These are phyloP conservation scores for Labroides dimidiatus DNA, from an alignment of 2,797 vertebrate genomes.

Conservation along the genomic window DNA sequence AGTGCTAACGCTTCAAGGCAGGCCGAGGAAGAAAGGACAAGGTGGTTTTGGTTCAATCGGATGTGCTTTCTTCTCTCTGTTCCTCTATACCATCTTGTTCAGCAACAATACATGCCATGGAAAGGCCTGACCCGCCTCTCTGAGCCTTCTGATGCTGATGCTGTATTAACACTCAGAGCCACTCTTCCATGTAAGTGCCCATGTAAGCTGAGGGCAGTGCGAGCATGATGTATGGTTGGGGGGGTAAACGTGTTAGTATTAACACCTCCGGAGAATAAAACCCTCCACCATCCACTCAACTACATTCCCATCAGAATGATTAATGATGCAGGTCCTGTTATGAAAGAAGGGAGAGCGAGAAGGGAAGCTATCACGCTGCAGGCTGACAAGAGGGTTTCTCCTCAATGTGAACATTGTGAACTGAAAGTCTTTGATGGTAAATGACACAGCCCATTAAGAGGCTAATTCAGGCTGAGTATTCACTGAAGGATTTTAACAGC, in stretches of 20 bases:
- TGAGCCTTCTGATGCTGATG: conserved; percentile 21
- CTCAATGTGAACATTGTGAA: conserved; percentile 42
- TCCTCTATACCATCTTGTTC: conserved; percentile 33
- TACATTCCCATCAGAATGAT: conserved; percentile 66
- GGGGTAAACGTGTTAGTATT: conserved; percentile 66
- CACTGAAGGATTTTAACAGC: no score
- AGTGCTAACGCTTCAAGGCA: conserved; percentile 63
- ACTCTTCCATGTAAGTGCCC: conserved; percentile 64
- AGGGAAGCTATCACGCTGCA: conserved; percentile 46
- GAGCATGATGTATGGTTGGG: conserved; percentile 68
- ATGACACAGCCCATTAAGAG: conserved; percentile 48
- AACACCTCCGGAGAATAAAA: conserved; percentile 63
- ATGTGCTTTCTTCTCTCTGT: conserved; percentile 16
- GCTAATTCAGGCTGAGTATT: neutral
- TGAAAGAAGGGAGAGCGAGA: conserved; percentile 52
- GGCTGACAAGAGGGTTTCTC: conserved; percentile 49
- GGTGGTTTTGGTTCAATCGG: conserved; percentile 50
- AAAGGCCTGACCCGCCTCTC: conserved; percentile 19
- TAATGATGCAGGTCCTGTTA: conserved; percentile 67
- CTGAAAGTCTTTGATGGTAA: conserved; percentile 39
- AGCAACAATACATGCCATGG: conserved; percentile 35
- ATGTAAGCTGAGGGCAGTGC: conserved; percentile 68
- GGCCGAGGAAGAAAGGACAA: conserved; percentile 39
- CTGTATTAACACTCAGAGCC: conserved; percentile 51
- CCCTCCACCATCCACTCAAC: conserved; percentile 58